Conservation (phyloP, 2,888 invertebrate genomes). For the Callosobruchus maculatus region DNA sequence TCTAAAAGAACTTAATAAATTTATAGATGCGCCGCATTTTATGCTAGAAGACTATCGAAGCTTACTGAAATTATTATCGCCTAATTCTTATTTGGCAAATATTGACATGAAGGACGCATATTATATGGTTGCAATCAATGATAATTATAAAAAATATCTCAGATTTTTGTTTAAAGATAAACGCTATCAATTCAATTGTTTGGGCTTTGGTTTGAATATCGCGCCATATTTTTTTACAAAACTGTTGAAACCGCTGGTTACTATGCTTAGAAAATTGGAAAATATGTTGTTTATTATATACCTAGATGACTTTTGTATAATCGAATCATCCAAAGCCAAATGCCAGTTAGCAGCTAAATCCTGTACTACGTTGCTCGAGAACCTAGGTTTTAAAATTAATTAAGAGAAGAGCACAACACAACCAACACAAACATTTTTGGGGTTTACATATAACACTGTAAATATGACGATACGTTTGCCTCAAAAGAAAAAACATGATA, state of each 20-base stretch:
- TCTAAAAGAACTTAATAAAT: slow-evolving; percentile 22
- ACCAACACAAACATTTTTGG: no score
- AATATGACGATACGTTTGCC: no score
- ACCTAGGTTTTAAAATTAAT: neutral
- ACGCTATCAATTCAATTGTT: slow-evolving; percentile 26
- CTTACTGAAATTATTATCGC: neutral
- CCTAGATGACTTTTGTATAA: slow-evolving; percentile 21
- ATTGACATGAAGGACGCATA: slow-evolving; percentile 25
- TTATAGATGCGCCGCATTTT: neutral
- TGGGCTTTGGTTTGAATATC: slow-evolving; percentile 26
- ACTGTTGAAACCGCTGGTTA: slow-evolving; percentile 25
- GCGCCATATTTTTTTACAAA: slow-evolving; percentile 33
- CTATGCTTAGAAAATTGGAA: slow-evolving; percentile 15
- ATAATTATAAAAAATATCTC: slow-evolving; percentile 23
- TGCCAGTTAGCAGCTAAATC: no score
- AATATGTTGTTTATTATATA: no score
- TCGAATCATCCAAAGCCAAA: slow-evolving; percentile 9
- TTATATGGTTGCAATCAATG: no score
- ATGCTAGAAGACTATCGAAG: neutral
- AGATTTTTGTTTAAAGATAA: slow-evolving; percentile 21
- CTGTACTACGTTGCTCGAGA: no score
- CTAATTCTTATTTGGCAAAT: neutral
- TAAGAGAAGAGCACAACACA: no score
- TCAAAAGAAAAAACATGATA: no score
- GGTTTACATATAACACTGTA: no score